These are phyloP conservation scores for Protaetia brevitarsis DNA, from an alignment of 1,140 invertebrate genomes.

Conservation along the genomic window DNA sequence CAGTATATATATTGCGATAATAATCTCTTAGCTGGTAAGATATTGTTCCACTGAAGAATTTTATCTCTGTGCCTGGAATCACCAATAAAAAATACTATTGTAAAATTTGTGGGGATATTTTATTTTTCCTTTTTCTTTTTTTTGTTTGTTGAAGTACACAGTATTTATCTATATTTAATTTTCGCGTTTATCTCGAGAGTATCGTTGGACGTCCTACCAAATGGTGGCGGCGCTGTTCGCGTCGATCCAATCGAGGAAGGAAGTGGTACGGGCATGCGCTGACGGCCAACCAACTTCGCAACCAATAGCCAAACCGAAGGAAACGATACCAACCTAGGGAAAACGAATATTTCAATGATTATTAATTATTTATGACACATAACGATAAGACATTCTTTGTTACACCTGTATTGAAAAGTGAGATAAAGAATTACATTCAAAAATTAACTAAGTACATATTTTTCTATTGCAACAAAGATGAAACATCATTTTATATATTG, in stretches of 20 bases:
- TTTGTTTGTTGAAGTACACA: too few species aligned
- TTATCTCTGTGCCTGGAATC: conserved; percentile 49
- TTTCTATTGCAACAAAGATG: not conserved
- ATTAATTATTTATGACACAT: too few species aligned
- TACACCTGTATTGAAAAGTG: too few species aligned
- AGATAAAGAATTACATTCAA: too few species aligned
- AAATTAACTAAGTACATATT: not conserved
- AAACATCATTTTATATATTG: not conserved
- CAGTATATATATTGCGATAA: too few species aligned
- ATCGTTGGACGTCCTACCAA: too few species aligned
- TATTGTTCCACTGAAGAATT: conserved; percentile 45
- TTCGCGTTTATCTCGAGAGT: too few species aligned
- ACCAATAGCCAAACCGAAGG: conserved; percentile 50
- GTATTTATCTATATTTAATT: too few species aligned
- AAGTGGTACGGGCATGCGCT: conserved; percentile 55
- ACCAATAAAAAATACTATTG: conserved; percentile 43
- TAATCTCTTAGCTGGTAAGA: conserved; percentile 34
- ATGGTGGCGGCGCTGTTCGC: conserved; percentile 43
- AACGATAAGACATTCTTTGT: too few species aligned
- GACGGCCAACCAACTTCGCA: conserved; percentile 53
- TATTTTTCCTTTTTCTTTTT: too few species aligned
- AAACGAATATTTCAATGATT: too few species aligned
- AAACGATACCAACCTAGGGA: conserved; percentile 51
- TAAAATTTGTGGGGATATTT: conserved; percentile 25
- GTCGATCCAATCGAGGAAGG: conserved; percentile 54